Percentiles rank a stretch among this genome's conserved stretches.
These are phyloP conservation scores for Baccha elongata DNA, from an alignment of 2,888 invertebrate genomes.

Conservation along the genomic window DNA sequence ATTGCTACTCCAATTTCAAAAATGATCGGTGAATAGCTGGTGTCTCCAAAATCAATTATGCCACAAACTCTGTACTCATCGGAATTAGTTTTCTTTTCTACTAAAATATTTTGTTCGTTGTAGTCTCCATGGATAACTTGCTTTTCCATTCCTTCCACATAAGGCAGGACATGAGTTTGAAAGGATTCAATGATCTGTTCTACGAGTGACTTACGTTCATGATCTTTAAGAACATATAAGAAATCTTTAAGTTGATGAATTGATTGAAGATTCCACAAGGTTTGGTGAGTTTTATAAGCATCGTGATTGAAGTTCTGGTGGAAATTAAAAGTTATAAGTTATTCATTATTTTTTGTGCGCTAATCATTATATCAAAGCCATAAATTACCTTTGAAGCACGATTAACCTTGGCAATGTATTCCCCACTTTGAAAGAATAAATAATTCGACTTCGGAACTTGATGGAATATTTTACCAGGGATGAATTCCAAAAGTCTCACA, in stretches of 20 bases:
- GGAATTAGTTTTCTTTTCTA: constrained; percentile 81
- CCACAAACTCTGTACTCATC: constrained; percentile 85
- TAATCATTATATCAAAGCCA: too few species aligned
- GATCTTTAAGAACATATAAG: constrained; percentile 87
- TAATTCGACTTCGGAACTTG: constrained; percentile 85
- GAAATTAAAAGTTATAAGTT: too few species aligned
- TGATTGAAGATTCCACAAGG: constrained; percentile 90
- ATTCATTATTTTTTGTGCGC: too few species aligned
- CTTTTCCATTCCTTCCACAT: constrained; percentile 85
- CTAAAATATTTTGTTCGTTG: constrained; percentile 94
- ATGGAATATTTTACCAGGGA: constrained; percentile 88
- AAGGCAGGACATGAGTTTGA: constrained; percentile 86
- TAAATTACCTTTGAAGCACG: constrained; percentile 86
- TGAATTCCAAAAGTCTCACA: constrained; percentile 89
- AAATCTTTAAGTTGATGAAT: constrained; percentile 88
- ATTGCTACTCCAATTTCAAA: constrained; percentile 93
- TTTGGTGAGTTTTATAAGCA: constrained; percentile 86
- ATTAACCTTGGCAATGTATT: constrained; percentile 88
- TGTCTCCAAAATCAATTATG: constrained; percentile 94
- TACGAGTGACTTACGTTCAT: constrained; percentile 84
- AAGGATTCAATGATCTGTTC: constrained; percentile 86
- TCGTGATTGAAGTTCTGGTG: constrained; percentile 88
- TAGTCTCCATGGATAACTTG: constrained; percentile 94
- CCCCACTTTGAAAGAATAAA: constrained; percentile 88
- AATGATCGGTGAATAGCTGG: constrained; percentile 87